phyloP scores from a whole-genome alignment of 1,140 invertebrate genomes.

The Sinonovacula constricta region DNA sequence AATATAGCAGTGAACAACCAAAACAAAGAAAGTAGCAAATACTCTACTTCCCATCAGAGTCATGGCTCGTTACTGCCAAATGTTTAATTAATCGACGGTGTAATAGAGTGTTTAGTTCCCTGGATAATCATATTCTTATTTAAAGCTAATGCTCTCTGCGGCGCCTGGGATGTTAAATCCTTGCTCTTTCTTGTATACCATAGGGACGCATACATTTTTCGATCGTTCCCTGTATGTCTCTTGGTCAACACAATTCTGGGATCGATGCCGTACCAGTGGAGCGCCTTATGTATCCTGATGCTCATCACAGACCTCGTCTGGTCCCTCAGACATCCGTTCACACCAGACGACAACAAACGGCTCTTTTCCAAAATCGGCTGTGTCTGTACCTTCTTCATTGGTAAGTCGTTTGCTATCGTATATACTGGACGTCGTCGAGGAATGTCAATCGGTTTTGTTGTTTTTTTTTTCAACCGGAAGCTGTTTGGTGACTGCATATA shows the following conservation, averaged over 20 bases:
- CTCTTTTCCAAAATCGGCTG: constrained; percentile 10
- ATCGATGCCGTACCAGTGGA: constrained; percentile 22
- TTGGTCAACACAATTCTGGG: constrained; percentile 2
- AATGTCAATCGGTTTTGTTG: too few species aligned
- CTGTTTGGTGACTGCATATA: too few species aligned
- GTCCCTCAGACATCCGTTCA: constrained; percentile 32
- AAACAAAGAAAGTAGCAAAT: too few species aligned
- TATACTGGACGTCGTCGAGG: too few species aligned
- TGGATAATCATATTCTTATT: not conserved
- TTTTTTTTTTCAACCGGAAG: too few species aligned
- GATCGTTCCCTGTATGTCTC: not conserved
- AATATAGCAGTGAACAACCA: too few species aligned
- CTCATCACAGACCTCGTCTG: constrained; percentile 22
- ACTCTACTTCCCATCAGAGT: too few species aligned
- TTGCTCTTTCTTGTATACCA: not conserved
- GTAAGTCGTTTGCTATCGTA: too few species aligned
- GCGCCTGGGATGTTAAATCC: not conserved
- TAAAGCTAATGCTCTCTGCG: not conserved
- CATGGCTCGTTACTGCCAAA: too few species aligned
- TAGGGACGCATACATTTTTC: constrained; percentile 12
- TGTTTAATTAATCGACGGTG: too few species aligned
- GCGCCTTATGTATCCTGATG: constrained; percentile 22
- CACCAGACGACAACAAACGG: not conserved
- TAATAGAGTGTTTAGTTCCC: too few species aligned
- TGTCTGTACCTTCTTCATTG: constrained; percentile 1